phyloP scores from a whole-genome alignment of 2,113 vertebrate species.

The Ahaetulla prasina region DNA sequence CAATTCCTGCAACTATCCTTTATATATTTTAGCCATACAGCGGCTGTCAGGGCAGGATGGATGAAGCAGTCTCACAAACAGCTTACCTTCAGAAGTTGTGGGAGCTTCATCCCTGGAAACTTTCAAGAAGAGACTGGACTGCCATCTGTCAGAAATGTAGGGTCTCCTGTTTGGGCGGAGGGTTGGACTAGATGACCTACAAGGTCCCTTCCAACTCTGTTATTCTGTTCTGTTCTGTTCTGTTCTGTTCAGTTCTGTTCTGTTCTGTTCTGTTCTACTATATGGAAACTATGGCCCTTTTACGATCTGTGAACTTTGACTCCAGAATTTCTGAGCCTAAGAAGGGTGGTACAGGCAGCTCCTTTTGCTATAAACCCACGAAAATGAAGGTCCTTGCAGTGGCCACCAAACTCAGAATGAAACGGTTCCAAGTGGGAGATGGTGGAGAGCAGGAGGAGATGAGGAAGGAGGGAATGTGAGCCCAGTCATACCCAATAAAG shows the following conservation, averaged over 20 bases:
- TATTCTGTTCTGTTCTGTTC: too few species aligned
- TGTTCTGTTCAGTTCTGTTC: too few species aligned
- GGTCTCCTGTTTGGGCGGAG: too few species aligned
- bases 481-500: not conserved
- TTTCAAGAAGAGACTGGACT: too few species aligned
- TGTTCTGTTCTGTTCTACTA: too few species aligned
- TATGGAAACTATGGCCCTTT: not conserved
- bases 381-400: not conserved
- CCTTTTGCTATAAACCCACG: not conserved
- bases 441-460: not conserved
- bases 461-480: not conserved
- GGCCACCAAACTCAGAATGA: not conserved
- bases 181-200: too few species aligned
- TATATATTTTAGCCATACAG: not conserved
- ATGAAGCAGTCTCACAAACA: not conserved
- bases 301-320: not conserved
- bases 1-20: not conserved
- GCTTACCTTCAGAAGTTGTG: too few species aligned
- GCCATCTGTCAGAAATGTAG: too few species aligned
- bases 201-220: too few species aligned
- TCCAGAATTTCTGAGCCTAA: too few species aligned
- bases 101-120: too few species aligned
- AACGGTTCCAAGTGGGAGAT: not conserved
- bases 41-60: not conserved
- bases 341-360: not conserved